Conservation (phyloP, 2,797 vertebrate species). For the Diplodus sargus region DNA sequence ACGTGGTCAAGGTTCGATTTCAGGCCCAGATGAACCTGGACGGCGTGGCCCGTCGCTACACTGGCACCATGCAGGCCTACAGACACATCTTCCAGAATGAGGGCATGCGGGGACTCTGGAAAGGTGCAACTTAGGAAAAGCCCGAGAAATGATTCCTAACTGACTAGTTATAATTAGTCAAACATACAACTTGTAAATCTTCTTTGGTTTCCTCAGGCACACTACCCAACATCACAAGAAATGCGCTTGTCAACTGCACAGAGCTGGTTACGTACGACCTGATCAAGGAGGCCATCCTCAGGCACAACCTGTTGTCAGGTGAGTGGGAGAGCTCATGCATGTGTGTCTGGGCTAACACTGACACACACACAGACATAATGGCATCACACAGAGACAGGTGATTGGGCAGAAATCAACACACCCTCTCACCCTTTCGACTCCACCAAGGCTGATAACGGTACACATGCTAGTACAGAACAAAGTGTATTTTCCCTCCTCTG, state of each 20-base stretch:
- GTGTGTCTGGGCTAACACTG: background rate
- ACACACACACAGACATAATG: slow-evolving; percentile 8
- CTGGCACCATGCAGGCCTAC: slow-evolving; percentile 90
- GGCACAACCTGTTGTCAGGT: slow-evolving; percentile 88
- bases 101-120: slow-evolving; percentile 90
- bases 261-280: slow-evolving; percentile 92
- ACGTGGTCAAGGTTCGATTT: slow-evolving; percentile 91
- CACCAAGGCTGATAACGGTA: slow-evolving; percentile 63
- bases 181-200: background rate
- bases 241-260: slow-evolving; percentile 90
- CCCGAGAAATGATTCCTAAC: background rate
- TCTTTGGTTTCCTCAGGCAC: slow-evolving; percentile 80
- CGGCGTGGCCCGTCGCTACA: slow-evolving; percentile 88
- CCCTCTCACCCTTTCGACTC: slow-evolving; percentile 49
- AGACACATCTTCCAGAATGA: slow-evolving; percentile 89
- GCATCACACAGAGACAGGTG: slow-evolving; percentile 37
- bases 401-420: slow-evolving; percentile 71
- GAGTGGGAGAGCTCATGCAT: slow-evolving; percentile 29
- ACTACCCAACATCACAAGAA: slow-evolving; percentile 90
- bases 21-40: slow-evolving; percentile 89
- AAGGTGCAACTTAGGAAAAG: slow-evolving; percentile 80
- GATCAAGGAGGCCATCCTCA: slow-evolving; percentile 90
- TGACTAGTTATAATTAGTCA: background rate
- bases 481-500: background rate
- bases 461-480: slow-evolving; percentile 38